Percentiles rank a stretch among this genome's conserved stretches.
Conservation (phyloP, 1,140 invertebrate genomes). For the Hydropsyche tenuis region DNA sequence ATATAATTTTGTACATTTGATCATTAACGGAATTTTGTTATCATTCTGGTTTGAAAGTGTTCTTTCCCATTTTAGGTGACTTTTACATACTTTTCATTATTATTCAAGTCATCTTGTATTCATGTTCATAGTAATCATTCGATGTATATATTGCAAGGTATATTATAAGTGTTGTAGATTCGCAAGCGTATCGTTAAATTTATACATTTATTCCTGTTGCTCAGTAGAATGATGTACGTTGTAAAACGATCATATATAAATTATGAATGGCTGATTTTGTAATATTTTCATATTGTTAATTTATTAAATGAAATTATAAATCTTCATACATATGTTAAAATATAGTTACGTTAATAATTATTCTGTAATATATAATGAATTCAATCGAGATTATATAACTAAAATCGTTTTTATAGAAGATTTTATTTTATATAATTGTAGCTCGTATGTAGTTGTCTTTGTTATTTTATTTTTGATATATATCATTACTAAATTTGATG, state of each 20-base stretch:
- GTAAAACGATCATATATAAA: no score
- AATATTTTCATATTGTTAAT: no score
- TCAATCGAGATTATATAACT: not conserved
- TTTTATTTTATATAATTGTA: constrained; percentile 5
- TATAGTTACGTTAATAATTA: not conserved
- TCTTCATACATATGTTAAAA: not conserved
- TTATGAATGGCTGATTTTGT: no score
- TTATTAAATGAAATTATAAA: no score
- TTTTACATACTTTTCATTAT: not conserved
- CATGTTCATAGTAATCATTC: not conserved
- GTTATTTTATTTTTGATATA: not conserved
- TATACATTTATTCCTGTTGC: no score
- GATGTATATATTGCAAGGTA: no score
- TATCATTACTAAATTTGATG: not conserved
- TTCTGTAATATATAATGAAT: not conserved
- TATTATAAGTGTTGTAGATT: no score
- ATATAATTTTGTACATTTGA: not conserved
- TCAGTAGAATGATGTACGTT: no score
- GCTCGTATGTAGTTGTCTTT: not conserved
- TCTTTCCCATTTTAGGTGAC: constrained; percentile 28
- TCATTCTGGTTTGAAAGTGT: constrained; percentile 1
- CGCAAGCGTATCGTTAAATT: no score
- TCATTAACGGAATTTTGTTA: constrained; percentile 3
- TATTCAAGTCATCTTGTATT: no score
- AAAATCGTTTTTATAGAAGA: not conserved